Evolutionary conservation across 2,797 vertebrate genomes (phyloP).

Genomic region (Alca torda): DNA sequence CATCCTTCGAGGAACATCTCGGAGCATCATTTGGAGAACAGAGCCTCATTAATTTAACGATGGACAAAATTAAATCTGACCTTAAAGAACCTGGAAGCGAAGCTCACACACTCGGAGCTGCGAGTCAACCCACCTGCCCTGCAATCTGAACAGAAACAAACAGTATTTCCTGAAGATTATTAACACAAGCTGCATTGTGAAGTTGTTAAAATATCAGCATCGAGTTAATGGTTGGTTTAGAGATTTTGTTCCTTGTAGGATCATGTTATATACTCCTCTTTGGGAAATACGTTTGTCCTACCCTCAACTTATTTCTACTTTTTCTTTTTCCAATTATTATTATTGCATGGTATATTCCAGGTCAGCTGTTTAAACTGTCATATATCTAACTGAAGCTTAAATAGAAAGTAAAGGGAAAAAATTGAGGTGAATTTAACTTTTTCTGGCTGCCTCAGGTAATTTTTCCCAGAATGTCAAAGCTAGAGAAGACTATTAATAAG

Average conservation of each 20-base stretch:
- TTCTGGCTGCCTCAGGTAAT: constrained; percentile 63
- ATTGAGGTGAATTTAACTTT: constrained; percentile 31
- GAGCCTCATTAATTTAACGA: not conserved
- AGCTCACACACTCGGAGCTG: not conserved
- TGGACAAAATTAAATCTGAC: not conserved
- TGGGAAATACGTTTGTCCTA: not conserved
- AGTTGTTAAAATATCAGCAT: not conserved
- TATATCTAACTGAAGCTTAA: constrained; percentile 60
- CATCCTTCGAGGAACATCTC: not conserved
- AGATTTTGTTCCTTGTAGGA: not conserved
- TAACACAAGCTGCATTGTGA: not conserved
- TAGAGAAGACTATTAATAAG: constrained; percentile 64
- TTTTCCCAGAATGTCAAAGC: constrained; percentile 40
- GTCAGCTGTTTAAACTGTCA: constrained; percentile 67
- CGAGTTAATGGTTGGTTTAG: not conserved
- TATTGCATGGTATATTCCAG: not conserved
- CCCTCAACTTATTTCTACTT: not conserved
- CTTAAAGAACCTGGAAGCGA: not conserved
- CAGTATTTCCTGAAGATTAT: not conserved
- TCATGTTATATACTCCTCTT: not conserved
- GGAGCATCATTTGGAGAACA: not conserved
- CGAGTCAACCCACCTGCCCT: not conserved
- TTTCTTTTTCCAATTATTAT: not conserved
- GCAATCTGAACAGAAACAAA: not conserved
- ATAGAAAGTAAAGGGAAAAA: constrained; percentile 58